Base-by-base conservation (phyloP, 2,888 invertebrate genomes). In the Dichetophora obliterata region DNA sequence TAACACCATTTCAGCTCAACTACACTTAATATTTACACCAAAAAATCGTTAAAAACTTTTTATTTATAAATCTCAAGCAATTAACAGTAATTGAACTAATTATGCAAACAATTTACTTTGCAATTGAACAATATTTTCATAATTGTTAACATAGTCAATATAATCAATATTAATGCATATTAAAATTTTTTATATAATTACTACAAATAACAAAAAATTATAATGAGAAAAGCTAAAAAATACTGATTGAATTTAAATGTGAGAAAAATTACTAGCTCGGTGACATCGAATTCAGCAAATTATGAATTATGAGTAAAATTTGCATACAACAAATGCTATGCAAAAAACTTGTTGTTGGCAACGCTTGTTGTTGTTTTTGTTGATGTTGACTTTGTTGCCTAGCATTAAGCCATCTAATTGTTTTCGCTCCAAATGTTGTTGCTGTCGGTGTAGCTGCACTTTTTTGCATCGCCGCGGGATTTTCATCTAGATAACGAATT, bases 381-480 rank as follows among this genome's bases (percentile, higher is more conserved):
- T 73, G 61, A 34, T 65, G 54, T 75, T 74, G n/a, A 63, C 48
- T 48, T 57, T 78, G 65, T 76, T 78, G 59, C 3, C 65, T 14
- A 34, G n/a, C 22, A 43, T 16, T 52, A n/a, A 70, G 31, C 52
- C 59, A 50, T 16, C 48, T 43, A 61, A 48, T 63, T 50, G 50
- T 11, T 14, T 24, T 22, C 11, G 59, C 34, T 37, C 5, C n/a
- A 8, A 27, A 5, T 59, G 27, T 24, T 37, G 37, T n/a, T 24
- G 16, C 43, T 65, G 75, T 3, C 6, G 22, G 14, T 22, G 61
- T 54, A 24, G 81, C 82, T 59, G 81, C 75, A 80, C 88, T 88
- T 75, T 87, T 87, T 78, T 87, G 87, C 88, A 87, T 88, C 6
- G 87, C 88, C 50, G 88, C 88, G 9, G 88, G 88, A 80, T 85